Evolutionary conservation across 1,140 invertebrate genomes (phyloP), one percentile per base, ranked within the genome.

Genomic region (Carposina sasakii): DNA sequence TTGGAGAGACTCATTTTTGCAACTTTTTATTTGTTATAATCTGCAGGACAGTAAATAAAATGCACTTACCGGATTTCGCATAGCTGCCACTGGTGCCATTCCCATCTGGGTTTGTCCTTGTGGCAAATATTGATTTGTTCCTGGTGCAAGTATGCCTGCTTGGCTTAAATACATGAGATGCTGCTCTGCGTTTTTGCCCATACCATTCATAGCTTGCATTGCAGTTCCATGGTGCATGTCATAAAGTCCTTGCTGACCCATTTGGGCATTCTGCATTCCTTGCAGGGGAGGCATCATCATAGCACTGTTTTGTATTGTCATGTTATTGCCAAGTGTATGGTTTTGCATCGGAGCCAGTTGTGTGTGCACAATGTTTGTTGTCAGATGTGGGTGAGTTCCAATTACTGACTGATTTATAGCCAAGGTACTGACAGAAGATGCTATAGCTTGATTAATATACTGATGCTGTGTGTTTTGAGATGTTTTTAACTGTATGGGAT

Each of bases 151-250:
- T 63, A 90, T 87, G 28, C 88, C 87, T 67, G 89, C 88, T 66
- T 91, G 90, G 71, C 89, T 90, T 45, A 90, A 85, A 70, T 91
- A 91, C 74, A 91, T 88, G 28, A 91, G 76, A 62, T 91, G 90
- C n/a, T n/a, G n/a, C 67, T 91, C 88, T 52, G 87, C 78, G 58
- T 85, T 87, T 60, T 89, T 89, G 19, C 83, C 86, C 59, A 87
- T 87, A 44, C 86, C 89, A 86, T 90, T 82, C 42, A 87, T 87
- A 45, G 76, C 76, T 62, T 85, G 82, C 65, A 88, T 86, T 31
- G 77, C 72, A 50, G 68, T 81, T 1, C 64, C 74, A 51, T 86
- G 87, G 52, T 86, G 85, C 34, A 88, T 73, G 57, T 89, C 87
- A 71, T 88, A 88, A 22, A 88, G 57, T 22, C 85, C 84, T 64